Percentiles rank a stretch among this genome's conserved stretches.
phyloP scores from a whole-genome alignment of 2,888 invertebrate species.

The Muscina levida region DNA sequence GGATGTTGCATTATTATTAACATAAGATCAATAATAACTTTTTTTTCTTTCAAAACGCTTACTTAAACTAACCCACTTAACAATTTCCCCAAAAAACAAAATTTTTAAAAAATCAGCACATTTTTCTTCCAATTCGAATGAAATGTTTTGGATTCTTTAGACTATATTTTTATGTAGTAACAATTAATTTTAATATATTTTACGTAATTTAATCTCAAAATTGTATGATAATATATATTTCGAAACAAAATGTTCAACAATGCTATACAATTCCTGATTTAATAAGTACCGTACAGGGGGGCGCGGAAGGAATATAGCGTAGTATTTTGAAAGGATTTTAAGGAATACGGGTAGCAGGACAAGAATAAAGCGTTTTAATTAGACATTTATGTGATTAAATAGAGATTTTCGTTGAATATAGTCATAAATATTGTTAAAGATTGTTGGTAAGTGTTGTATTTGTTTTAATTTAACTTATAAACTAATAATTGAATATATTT shows the following conservation, averaged over 20 bases:
- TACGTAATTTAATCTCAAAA: conserved; percentile 2
- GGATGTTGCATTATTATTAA: conserved; percentile 15
- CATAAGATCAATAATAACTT: conserved; percentile 28
- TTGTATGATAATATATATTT: conserved; percentile 10
- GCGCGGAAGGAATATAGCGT: neutral
- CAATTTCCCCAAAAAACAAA: conserved; percentile 28
- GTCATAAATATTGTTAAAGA: neutral
- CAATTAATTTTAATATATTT: conserved; percentile 43
- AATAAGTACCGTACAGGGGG: neutral
- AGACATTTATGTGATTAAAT: neutral
- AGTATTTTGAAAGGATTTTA: neutral
- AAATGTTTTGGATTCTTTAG: conserved; percentile 22
- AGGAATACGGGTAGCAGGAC: neutral
- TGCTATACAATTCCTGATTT: conserved; percentile 48
- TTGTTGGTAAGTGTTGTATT: neutral
- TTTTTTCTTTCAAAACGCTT: conserved; percentile 44
- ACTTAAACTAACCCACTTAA: conserved; percentile 42
- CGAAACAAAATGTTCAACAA: conserved; percentile 48
- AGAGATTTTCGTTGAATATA: conserved; percentile 31
- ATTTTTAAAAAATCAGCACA: too few relatives aligned
- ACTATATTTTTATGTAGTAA: conserved; percentile 15
- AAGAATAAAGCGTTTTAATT: neutral
- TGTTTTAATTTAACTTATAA: conserved; percentile 34
- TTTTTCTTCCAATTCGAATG: conserved; percentile 31
- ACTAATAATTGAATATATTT: conserved; percentile 48